Evolutionary conservation across 2,888 invertebrate species (phyloP), one percentile per base, ranked within the genome.

Genomic region (Hemaris fuciformis): DNA sequence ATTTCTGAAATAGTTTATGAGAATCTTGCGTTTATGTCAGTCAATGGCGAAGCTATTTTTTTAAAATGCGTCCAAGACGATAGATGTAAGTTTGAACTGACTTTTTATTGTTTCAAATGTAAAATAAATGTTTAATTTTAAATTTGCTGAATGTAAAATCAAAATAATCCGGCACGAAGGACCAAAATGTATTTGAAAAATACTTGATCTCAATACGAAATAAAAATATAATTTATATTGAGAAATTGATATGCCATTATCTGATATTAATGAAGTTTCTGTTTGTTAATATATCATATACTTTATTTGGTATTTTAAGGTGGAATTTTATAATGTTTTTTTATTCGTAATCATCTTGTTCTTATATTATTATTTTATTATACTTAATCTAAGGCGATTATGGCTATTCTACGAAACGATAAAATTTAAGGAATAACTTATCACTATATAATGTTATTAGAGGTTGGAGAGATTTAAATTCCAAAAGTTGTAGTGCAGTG

Each of bases 41-140:
- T 80, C 80, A 79, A 70, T 75, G 75, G 31, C 27, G 15, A 18
- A 81, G 80, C 43, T 63, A 45, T 62, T 81, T 84, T 53, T 53
- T 53, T 31, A 53, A 59, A 82, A 77, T 70, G 77, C 87, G 88
- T 88, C 88, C 71, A 84, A 88, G 88, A 88, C 87, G 89, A 72
- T 83, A 80, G 70, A 57, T 70, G 18, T 57, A 61, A 57, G 61
- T 46, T 45, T 34, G 48, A 57, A 57, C 45, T 38, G 46, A 57
- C 56, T 38, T 61, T 59, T 42, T 43, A 59, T 27, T 18, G 27
- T 27, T 31, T 53, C 53, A 53, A 31, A 53, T 53, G 10, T 31
- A 53, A 53, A 18, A 15, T 53, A 53, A 15, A 27, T 27, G 8
- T 53, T 22, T 53, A 18, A 65, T 27, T 64, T 56, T 45, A 57